A percentile compares a stretch with the other conserved stretches of the same genome.
phyloP scores from a whole-genome alignment of 2,113 vertebrate species.

The Gallinago paraguaiae region DNA sequence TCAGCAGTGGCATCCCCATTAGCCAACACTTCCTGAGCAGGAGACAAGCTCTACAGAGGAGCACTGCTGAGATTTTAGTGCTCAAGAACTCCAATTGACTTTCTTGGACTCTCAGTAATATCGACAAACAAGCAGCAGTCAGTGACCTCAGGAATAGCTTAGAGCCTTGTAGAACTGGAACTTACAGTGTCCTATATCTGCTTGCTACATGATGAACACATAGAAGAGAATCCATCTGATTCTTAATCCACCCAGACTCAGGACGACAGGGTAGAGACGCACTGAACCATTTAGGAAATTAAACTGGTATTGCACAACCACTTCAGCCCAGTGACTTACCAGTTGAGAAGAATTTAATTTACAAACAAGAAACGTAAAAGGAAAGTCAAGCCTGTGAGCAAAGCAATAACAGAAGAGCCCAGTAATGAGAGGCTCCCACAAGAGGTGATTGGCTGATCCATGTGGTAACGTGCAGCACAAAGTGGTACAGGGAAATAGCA shows the following conservation, averaged over 20 bases:
- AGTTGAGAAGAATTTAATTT: background rate
- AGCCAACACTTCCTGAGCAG: background rate
- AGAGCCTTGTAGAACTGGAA: background rate
- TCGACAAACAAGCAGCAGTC: background rate
- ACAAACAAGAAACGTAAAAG: background rate
- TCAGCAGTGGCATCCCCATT: background rate
- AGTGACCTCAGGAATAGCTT: background rate
- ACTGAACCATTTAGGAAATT: background rate
- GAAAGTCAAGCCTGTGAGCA: background rate
- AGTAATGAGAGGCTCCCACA: background rate
- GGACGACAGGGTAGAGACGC: background rate
- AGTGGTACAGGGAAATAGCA: background rate
- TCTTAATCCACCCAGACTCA: background rate
- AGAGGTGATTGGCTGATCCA: background rate
- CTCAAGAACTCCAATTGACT: background rate
- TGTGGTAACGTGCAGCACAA: background rate
- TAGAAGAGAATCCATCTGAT: background rate
- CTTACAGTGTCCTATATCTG: background rate
- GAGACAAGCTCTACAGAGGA: background rate
- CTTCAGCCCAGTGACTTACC: background rate
- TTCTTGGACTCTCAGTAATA: background rate
- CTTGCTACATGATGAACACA: background rate
- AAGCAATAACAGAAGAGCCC: background rate
- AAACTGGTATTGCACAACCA: background rate
- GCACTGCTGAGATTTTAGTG: background rate